phyloP scores from a whole-genome alignment of 2,113 vertebrate genomes.

The Ascaphus truei region DNA sequence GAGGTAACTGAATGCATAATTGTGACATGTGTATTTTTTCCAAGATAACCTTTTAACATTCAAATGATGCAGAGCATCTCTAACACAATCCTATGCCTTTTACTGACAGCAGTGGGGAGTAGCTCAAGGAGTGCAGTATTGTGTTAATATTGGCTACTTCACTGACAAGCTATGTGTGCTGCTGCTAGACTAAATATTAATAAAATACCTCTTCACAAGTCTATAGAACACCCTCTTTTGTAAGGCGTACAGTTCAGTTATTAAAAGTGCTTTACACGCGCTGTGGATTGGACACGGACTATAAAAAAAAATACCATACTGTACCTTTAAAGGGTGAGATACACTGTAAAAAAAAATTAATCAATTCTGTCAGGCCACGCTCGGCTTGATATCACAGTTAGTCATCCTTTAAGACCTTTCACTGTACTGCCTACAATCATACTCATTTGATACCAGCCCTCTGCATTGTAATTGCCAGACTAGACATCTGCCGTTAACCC shows the following conservation, averaged over 20 bases:
- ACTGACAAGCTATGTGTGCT: no score
- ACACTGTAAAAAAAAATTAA: constrained; percentile 14
- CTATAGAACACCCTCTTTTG: no score
- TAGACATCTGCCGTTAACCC: constrained; percentile 29
- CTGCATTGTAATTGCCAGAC: constrained; percentile 30
- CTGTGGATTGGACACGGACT: no score
- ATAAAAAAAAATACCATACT: no score
- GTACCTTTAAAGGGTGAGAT: constrained; percentile 16
- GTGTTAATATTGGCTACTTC: background rate
- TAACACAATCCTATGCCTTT: background rate
- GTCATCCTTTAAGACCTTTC: constrained; percentile 33
- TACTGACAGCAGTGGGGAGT: background rate
- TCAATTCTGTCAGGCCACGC: constrained; percentile 31
- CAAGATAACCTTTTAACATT: background rate
- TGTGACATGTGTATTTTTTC: background rate
- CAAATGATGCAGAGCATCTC: constrained; percentile 4
- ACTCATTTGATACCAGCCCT: constrained; percentile 24
- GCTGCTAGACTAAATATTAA: no score
- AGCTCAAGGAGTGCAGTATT: background rate
- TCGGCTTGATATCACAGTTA: constrained; percentile 32
- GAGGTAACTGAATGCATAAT: no score
- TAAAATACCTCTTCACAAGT: no score
- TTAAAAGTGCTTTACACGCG: no score
- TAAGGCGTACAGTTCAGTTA: no score
- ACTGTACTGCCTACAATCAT: constrained; percentile 30